Evolutionary conservation across 2,113 vertebrate species (phyloP).

Genomic region (Platysteira castanea): DNA sequence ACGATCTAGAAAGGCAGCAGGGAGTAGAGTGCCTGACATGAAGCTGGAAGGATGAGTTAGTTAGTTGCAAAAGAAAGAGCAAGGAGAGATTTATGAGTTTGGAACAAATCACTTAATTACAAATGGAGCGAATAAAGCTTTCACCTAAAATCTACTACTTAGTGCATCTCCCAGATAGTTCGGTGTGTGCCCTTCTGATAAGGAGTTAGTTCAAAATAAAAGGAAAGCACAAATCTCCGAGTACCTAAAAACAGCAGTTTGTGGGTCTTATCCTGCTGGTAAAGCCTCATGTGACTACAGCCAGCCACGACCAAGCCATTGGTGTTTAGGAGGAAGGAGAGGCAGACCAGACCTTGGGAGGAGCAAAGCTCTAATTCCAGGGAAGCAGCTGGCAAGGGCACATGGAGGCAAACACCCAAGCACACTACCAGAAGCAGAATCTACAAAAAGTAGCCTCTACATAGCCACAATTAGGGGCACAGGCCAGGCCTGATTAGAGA

Average conservation of each 20-base stretch:
- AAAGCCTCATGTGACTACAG: not conserved
- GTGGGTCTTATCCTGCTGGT: not conserved
- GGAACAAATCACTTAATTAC: constrained; percentile 33
- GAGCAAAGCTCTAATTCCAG: not conserved
- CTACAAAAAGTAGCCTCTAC: not conserved
- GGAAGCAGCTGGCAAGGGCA: not conserved
- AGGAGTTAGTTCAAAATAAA: not conserved
- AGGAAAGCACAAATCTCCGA: not conserved
- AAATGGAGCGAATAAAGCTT: not conserved
- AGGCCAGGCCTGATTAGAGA: not conserved
- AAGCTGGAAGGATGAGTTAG: not conserved
- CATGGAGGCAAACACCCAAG: not conserved
- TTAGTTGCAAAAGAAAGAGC: not conserved
- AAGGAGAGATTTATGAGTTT: not conserved
- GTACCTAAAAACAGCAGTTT: not conserved
- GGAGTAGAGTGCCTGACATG: not conserved
- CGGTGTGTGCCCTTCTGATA: not conserved
- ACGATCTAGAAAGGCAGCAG: not conserved
- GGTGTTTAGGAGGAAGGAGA: not conserved
- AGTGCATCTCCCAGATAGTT: not conserved
- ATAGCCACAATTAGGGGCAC: not conserved
- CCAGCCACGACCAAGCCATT: not conserved
- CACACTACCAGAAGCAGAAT: not conserved
- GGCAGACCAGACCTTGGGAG: not conserved
- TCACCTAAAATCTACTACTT: not conserved